Evolutionary conservation across 2,888 invertebrate genomes (phyloP).

Genomic region (Empis stercorea): DNA sequence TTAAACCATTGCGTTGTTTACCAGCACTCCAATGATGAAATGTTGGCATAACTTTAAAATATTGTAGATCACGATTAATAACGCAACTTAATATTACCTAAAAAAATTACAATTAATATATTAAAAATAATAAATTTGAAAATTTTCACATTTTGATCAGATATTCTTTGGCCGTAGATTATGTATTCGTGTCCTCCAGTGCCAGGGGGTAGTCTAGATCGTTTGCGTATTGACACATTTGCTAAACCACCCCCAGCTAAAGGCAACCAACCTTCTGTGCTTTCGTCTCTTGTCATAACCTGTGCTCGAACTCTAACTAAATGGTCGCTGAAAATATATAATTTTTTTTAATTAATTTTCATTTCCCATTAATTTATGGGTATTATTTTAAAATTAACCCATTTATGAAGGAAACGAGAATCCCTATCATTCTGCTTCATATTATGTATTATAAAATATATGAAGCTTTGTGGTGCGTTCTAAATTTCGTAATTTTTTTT

Average conservation of each 20-base stretch:
- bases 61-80: conserved; percentile 90
- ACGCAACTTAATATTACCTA: conserved; percentile 89
- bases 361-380: too few species aligned
- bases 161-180: conserved; percentile 84
- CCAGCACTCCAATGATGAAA: conserved; percentile 98
- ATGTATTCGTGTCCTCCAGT: conserved; percentile 68
- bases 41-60: conserved; percentile 95
- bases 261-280: conserved; percentile 91
- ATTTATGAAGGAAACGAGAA: too few species aligned
- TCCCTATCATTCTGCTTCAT: too few species aligned
- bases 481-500: too few species aligned
- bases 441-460: too few species aligned
- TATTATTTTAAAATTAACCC: too few species aligned
- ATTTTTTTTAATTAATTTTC: neutral
- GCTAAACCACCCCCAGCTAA: conserved; percentile 88
- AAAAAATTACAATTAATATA: conserved; percentile 7
- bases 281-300: conserved; percentile 98
- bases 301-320: conserved; percentile 96
- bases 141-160: conserved; percentile 73
- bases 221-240: conserved; percentile 79
- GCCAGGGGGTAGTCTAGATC: conserved; percentile 44
- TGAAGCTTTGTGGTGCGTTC: too few species aligned
- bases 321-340: conserved; percentile 58
- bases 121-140: neutral
- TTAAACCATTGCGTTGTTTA: conserved; percentile 87